Conservation (phyloP, 23 tunicate genomes). For the Ascidia mentula region DNA sequence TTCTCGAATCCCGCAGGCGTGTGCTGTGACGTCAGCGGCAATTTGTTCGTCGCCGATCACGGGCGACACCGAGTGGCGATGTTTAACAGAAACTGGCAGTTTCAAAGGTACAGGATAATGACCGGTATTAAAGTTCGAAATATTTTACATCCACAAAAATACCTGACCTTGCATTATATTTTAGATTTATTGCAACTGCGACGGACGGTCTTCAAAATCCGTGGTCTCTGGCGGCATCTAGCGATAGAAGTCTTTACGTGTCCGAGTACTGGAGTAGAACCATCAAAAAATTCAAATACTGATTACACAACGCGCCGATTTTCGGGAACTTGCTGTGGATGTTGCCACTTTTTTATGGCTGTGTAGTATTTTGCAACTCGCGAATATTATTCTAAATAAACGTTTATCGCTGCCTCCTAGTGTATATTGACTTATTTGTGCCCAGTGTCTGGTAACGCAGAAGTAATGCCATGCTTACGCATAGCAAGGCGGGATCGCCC, state of each 20-base stretch:
- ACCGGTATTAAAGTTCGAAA: neutral
- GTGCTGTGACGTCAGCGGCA: conserved; percentile 36
- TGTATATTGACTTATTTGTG: too few relatives aligned
- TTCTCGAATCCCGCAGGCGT: conserved; percentile 59
- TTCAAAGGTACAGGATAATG: conserved; percentile 23
- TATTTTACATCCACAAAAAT: too few relatives aligned
- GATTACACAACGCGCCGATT: too few relatives aligned
- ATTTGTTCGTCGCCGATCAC: conserved; percentile 54
- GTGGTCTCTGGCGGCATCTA: conserved; percentile 40
- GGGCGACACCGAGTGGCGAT: conserved; percentile 49
- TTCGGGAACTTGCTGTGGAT: too few relatives aligned
- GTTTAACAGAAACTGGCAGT: conserved; percentile 63
- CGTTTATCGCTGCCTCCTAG: too few relatives aligned
- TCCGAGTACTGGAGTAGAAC: conserved; percentile 62
- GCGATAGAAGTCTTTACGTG: conserved; percentile 8
- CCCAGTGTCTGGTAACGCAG: too few relatives aligned
- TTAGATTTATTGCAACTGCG: conserved; percentile 49
- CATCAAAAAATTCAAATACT: conserved; percentile 38
- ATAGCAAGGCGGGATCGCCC: too few relatives aligned
- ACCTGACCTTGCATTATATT: neutral
- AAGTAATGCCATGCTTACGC: too few relatives aligned
- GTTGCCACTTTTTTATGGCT: too few relatives aligned
- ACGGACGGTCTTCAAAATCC: conserved; percentile 45
- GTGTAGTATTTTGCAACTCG: too few relatives aligned
- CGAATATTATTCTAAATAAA: too few relatives aligned